phyloP scores from a whole-genome alignment of 2,888 invertebrate species.

The Microctonus aethiopoides region DNA sequence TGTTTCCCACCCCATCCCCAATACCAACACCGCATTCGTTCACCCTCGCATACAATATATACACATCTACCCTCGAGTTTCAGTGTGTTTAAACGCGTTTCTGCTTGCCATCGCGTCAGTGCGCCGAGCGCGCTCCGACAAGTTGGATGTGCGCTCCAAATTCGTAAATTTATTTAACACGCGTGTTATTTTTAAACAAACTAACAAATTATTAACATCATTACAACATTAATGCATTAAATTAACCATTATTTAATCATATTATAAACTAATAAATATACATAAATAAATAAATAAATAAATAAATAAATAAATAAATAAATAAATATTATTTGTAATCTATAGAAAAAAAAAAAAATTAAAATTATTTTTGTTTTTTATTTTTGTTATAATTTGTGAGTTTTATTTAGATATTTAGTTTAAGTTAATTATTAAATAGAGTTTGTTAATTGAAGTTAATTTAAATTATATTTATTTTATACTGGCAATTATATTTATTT shows the following conservation, averaged over 20 bases:
- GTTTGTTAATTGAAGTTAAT: no score
- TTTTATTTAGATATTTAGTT: no score
- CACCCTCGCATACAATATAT: not conserved
- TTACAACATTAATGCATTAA: no score
- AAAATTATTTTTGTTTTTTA: not conserved
- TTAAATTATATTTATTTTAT: no score
- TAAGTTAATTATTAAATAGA: no score
- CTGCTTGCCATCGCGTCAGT: slow-evolving; percentile 44
- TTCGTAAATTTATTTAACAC: not conserved
- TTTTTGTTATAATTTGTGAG: not conserved
- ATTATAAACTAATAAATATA: no score
- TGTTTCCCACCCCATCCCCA: not conserved
- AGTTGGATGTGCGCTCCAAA: slow-evolving; percentile 39
- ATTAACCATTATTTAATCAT: no score
- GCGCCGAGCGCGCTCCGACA: slow-evolving; percentile 52
- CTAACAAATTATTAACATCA: no score
- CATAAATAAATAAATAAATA: no score
- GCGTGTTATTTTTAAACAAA: not conserved
- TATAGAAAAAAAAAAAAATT: not conserved
- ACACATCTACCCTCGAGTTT: slow-evolving; percentile 9
- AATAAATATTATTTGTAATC: no score
- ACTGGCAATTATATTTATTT: no score
- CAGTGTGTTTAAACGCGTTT: slow-evolving; percentile 14
- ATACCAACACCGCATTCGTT: not conserved
- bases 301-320: no score